These are phyloP conservation scores for Scrobipalpa atriplicella DNA, from an alignment of 2,888 invertebrate genomes.

Conservation along the genomic window DNA sequence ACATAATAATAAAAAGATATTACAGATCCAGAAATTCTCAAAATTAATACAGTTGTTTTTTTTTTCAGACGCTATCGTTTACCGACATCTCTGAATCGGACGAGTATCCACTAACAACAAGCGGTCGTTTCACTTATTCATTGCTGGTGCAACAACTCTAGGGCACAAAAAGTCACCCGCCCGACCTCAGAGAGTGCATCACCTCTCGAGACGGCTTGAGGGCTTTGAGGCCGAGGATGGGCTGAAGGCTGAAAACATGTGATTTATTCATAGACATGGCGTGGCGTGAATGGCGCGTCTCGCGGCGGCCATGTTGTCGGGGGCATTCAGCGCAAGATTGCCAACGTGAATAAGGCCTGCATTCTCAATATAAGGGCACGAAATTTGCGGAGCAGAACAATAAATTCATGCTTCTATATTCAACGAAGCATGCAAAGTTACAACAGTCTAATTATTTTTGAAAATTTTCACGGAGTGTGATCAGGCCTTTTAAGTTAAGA, in stretches of 20 bases:
- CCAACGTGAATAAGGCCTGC: conserved; percentile 44
- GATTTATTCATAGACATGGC: conserved; percentile 49
- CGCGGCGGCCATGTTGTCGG: conserved; percentile 44
- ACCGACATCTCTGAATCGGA: no score
- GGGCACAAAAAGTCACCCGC: background rate
- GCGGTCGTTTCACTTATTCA: background rate
- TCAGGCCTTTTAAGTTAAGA: no score
- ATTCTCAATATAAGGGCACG: conserved; percentile 35
- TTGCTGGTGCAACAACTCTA: background rate
- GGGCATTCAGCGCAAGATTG: conserved; percentile 50
- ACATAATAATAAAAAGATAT: no score
- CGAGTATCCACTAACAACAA: background rate
- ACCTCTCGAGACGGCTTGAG: conserved; percentile 2
- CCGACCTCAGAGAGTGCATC: conserved; percentile 3
- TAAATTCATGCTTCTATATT: no score
- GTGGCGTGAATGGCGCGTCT: conserved; percentile 44
- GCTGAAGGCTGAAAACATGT: conserved; percentile 33
- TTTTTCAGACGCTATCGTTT: no score
- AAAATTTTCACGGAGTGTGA: no score
- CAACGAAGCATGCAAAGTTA: no score
- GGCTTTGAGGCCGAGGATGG: background rate
- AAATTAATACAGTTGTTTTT: no score
- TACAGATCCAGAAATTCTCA: no score
- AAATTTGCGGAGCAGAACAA: background rate
- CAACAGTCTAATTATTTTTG: no score